Conservation (phyloP, 2,113 vertebrate genomes). For the Anseranas semipalmata region DNA sequence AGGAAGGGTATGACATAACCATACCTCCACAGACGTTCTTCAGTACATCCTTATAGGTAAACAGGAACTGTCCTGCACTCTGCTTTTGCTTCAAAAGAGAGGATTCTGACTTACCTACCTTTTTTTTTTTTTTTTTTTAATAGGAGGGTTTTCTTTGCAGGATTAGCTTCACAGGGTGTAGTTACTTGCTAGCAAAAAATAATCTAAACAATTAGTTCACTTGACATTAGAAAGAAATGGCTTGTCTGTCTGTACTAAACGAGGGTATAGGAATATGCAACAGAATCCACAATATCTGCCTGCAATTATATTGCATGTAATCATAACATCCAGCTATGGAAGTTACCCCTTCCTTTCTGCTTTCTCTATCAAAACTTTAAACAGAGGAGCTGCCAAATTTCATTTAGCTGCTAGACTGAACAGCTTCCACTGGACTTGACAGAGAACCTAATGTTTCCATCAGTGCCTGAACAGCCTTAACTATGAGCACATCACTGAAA, state of each 20-base stretch:
- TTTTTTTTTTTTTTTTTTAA: not conserved
- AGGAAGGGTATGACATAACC: not conserved
- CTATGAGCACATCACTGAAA: not conserved
- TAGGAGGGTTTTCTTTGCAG: not conserved
- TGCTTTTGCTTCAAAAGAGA: not conserved
- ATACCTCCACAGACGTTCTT: not conserved
- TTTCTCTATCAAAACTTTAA: not conserved
- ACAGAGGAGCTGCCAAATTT: not conserved
- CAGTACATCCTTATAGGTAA: not conserved
- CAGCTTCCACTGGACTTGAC: not conserved
- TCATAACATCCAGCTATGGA: not conserved
- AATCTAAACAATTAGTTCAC: not conserved
- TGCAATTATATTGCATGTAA: not conserved
- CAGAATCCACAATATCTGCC: not conserved
- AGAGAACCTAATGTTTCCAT: not conserved
- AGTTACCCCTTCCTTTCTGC: not conserved
- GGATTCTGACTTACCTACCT: not conserved
- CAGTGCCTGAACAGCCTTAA: not conserved
- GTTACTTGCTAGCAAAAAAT: not conserved
- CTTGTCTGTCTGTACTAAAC: not conserved
- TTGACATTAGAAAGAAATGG: not conserved
- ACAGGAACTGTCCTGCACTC: not conserved
- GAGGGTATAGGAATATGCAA: not conserved
- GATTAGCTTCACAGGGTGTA: not conserved
- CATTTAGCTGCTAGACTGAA: not conserved